These are phyloP conservation scores for Dasyurus viverrinus DNA, from an alignment of 2,113 vertebrate species.

Conservation along the genomic window DNA sequence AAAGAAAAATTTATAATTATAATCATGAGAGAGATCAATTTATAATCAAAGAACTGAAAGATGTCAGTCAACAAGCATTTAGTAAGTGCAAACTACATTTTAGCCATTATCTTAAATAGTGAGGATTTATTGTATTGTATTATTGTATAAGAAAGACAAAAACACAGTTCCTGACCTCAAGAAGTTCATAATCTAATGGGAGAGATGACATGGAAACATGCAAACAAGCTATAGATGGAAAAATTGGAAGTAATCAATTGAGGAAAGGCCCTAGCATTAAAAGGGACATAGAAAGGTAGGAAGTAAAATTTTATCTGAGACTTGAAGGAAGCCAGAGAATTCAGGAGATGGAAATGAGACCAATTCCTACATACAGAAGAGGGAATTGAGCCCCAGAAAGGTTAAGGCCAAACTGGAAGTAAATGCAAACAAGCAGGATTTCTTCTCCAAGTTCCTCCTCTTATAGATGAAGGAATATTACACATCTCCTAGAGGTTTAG, in stretches of 20 bases:
- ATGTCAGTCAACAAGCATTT: background rate
- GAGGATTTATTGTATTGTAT: too few relatives aligned
- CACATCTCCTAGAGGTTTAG: background rate
- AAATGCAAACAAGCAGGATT: background rate
- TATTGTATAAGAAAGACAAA: background rate
- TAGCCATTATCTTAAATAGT: background rate
- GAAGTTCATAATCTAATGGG: background rate
- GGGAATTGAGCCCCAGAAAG: background rate
- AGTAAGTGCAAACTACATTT: background rate
- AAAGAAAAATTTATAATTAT: background rate
- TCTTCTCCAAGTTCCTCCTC: background rate
- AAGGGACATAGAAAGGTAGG: background rate
- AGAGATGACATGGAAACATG: background rate
- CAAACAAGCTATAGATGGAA: background rate
- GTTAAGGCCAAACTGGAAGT: background rate
- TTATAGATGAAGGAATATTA: background rate
- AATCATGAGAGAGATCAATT: background rate
- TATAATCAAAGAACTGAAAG: background rate
- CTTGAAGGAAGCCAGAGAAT: background rate
- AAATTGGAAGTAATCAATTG: background rate
- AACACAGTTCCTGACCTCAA: background rate
- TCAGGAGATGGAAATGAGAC: background rate
- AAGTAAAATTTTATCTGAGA: background rate
- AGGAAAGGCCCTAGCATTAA: background rate
- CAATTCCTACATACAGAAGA: background rate